Evolutionary conservation across 2,113 vertebrate genomes (phyloP).

Genomic region (Dendrocopos noguchii): DNA sequence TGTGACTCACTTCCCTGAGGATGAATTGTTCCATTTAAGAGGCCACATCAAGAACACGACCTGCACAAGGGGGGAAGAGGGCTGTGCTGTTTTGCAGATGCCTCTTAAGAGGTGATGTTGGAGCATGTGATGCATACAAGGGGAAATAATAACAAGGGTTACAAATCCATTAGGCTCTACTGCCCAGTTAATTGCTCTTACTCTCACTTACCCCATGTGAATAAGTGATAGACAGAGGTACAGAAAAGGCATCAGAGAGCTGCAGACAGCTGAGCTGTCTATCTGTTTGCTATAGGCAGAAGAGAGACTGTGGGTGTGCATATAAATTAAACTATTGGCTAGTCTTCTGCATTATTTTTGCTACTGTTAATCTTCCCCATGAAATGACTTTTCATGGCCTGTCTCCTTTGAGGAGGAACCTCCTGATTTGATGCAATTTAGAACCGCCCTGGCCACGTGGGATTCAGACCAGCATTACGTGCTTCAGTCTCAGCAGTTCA

Average conservation of each 20-base stretch:
- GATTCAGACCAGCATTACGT: neutral
- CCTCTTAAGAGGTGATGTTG: neutral
- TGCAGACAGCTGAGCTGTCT: neutral
- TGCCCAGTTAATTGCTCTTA: neutral
- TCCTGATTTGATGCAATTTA: neutral
- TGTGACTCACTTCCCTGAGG: neutral
- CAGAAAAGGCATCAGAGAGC: neutral
- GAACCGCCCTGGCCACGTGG: neutral
- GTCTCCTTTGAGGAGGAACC: neutral
- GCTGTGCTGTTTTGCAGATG: neutral
- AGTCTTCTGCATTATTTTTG: neutral
- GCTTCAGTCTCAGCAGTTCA: neutral
- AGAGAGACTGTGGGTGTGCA: neutral
- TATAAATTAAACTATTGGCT: neutral
- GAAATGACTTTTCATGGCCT: neutral
- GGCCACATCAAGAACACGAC: neutral
- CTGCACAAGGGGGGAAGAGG: neutral
- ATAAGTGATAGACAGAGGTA: neutral
- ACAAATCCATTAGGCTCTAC: neutral
- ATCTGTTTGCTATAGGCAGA: neutral
- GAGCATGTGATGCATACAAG: neutral
- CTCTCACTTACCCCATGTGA: neutral
- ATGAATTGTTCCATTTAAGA: conserved; percentile 26
- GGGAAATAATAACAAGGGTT: neutral
- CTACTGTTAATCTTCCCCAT: neutral